Percentiles rank a stretch among this genome's conserved stretches.
Evolutionary conservation across 2,888 invertebrate species (phyloP).

Genomic region (Cheilosia vulpina): DNA sequence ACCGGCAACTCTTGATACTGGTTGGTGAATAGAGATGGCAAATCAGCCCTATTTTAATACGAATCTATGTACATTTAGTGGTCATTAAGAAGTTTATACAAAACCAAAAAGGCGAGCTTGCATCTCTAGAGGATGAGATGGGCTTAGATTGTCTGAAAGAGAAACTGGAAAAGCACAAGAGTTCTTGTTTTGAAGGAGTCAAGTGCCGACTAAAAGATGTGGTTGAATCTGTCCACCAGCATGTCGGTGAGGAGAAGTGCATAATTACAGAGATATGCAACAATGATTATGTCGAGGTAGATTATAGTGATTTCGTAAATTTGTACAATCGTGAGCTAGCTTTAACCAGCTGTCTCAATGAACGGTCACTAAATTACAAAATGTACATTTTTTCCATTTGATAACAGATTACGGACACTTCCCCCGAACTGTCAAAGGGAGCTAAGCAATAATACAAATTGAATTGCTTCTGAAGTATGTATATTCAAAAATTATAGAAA

Average conservation of each 20-base stretch:
- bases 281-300: neutral
- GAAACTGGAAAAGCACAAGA: too few relatives aligned
- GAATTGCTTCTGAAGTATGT: neutral
- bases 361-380: too few relatives aligned
- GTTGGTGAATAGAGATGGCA: neutral
- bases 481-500: slow-evolving; percentile 35
- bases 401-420: neutral
- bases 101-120: slow-evolving; percentile 1
- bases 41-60: neutral
- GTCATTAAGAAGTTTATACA: slow-evolving; percentile 16
- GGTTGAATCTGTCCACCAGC: too few relatives aligned
- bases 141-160: neutral
- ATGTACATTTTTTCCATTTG: neutral
- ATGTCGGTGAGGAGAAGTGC: too few relatives aligned
- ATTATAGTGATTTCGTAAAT: neutral
- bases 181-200: too few relatives aligned
- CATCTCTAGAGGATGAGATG: neutral
- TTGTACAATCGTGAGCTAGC: neutral
- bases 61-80: neutral
- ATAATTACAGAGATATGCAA: neutral
- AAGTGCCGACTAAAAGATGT: too few relatives aligned
- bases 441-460: neutral
- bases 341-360: too few relatives aligned
- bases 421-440: neutral
- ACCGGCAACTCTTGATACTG: slow-evolving; percentile 18